Conservation (phyloP, 2,797 vertebrate species). For the Urocyon cinereoargenteus region DNA sequence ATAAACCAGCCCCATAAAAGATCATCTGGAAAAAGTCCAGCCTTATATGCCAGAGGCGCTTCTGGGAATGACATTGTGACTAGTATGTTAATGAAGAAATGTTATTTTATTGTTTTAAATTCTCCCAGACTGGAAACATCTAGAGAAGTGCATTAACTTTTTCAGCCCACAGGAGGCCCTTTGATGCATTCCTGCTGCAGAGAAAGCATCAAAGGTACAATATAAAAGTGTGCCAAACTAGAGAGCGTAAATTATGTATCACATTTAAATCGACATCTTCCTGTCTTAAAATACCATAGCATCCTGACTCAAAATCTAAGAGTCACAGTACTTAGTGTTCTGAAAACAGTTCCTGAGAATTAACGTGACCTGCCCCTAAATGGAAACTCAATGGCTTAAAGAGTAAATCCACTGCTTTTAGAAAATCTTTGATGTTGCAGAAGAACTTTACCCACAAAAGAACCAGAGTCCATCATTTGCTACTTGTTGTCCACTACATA, state of each 20-base stretch:
- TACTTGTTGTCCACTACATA: background rate
- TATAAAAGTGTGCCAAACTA: background rate
- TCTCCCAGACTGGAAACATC: background rate
- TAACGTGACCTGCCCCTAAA: background rate
- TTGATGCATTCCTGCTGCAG: background rate
- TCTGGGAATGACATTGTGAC: background rate
- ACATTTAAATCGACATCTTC: conserved; percentile 13
- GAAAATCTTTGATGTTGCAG: background rate
- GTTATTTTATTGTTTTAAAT: background rate
- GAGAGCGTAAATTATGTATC: background rate
- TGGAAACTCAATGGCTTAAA: background rate
- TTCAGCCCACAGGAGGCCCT: background rate
- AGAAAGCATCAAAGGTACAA: background rate
- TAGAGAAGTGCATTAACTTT: background rate
- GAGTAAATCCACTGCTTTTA: background rate
- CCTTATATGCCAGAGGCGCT: background rate
- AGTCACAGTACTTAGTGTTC: background rate
- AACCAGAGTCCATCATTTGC: background rate
- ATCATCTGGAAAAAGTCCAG: conserved; percentile 41
- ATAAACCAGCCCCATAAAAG: conserved; percentile 10
- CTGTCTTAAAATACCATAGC: background rate
- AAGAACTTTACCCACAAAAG: background rate
- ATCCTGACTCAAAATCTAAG: conserved; percentile 8
- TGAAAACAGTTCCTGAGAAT: background rate
- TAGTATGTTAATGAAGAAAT: conserved; percentile 38